These are phyloP conservation scores for Griposia aprilina DNA, from an alignment of 2,888 invertebrate genomes.

Conservation along the genomic window DNA sequence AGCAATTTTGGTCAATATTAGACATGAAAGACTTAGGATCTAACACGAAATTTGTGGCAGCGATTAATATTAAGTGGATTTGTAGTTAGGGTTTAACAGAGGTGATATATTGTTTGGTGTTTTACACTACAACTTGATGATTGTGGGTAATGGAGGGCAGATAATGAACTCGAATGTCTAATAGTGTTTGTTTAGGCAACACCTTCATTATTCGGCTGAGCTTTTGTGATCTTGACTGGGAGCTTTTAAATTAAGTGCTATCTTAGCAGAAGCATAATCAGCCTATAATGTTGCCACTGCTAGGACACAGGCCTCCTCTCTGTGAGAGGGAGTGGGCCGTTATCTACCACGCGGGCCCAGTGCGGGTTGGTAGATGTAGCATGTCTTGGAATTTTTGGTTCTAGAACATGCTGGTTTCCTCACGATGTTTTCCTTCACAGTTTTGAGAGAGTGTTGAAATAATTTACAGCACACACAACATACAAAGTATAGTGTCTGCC, in stretches of 20 bases:
- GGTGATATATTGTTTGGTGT: slow-evolving; percentile 51
- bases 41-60: slow-evolving; percentile 53
- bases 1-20: slow-evolving; percentile 57
- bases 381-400: too few species aligned
- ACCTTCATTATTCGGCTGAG: not conserved
- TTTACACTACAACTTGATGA: slow-evolving; percentile 38
- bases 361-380: too few species aligned
- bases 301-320: too few species aligned
- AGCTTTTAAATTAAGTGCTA: not conserved
- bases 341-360: too few species aligned
- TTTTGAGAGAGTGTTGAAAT: too few species aligned
- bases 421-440: too few species aligned
- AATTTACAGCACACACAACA: too few species aligned
- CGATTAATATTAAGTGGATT: slow-evolving; percentile 61
- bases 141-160: slow-evolving; percentile 23
- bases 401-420: too few species aligned
- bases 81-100: slow-evolving; percentile 43
- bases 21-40: slow-evolving; percentile 52
- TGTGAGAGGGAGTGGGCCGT: too few species aligned
- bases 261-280: too few species aligned
- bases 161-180: not conserved
- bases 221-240: not conserved
- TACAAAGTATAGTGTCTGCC: too few species aligned
- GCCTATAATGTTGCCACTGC: too few species aligned
- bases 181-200: slow-evolving; percentile 3